Percentiles rank a stretch among this genome's conserved stretches.
Conservation (phyloP, 2,888 invertebrate species). For the Tuberolachnus salignus region DNA sequence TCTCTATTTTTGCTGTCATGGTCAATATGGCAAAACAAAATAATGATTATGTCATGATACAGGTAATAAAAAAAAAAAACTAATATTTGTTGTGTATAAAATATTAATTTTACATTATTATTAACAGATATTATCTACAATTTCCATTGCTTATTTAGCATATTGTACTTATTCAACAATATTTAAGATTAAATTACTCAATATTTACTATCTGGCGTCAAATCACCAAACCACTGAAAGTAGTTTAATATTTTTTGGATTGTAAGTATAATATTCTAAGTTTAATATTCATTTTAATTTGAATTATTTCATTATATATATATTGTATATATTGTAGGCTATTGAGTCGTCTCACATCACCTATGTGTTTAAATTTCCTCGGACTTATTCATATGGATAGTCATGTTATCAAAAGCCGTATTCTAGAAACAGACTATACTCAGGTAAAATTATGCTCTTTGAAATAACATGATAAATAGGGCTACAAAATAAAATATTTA, state of each 20-base stretch:
- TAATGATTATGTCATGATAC: conserved; percentile 93
- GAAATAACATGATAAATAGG: not conserved
- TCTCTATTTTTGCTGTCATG: conserved; percentile 96
- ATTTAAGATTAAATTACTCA: conserved; percentile 91
- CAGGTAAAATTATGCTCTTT: conserved; percentile 69
- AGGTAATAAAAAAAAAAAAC: conserved; percentile 70
- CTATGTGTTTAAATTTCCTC: conserved; percentile 97
- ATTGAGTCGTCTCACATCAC: conserved; percentile 94
- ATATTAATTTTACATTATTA: not conserved
- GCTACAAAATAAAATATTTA: not conserved
- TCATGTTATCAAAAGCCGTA: conserved; percentile 80
- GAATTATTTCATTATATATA: conserved; percentile 2
- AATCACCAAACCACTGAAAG: conserved; percentile 99
- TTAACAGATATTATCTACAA: conserved; percentile 84
- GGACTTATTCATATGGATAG: conserved; percentile 98
- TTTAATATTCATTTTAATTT: conserved; percentile 4
- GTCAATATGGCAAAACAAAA: conserved; percentile 79
- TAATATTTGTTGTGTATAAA: not conserved
- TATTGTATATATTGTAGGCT: conserved; percentile 91
- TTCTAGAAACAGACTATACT: conserved; percentile 92
- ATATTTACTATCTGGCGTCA: conserved; percentile 95
- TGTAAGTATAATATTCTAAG: conserved; percentile 65
- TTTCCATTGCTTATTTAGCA: conserved; percentile 92
- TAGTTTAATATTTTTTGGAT: conserved; percentile 97
- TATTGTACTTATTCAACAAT: conserved; percentile 98